Conservation (phyloP, 2,888 invertebrate genomes). For the Drosophila picticornis region DNA sequence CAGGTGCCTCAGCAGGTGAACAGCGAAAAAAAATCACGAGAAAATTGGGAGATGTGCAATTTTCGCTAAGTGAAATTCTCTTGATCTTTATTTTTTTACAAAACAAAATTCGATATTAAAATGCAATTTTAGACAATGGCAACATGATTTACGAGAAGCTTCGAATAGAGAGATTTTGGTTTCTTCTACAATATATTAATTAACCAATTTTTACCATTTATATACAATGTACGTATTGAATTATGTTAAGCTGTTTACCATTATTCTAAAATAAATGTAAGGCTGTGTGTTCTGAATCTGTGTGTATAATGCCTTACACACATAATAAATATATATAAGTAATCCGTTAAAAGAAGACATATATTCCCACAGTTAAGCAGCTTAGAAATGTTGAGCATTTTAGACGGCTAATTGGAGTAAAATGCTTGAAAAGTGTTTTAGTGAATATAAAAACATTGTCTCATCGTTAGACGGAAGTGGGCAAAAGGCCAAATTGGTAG, state of each 20-base stretch:
- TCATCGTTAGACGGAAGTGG: slow-evolving; percentile 33
- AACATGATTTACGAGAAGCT: neutral
- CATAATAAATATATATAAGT: neutral
- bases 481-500: slow-evolving; percentile 51
- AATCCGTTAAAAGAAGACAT: neutral
- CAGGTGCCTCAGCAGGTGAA: slow-evolving; percentile 26
- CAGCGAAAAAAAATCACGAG: slow-evolving; percentile 10
- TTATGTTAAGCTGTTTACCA: neutral
- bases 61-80: slow-evolving; percentile 17
- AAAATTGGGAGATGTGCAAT: slow-evolving; percentile 17
- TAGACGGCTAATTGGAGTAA: slow-evolving; percentile 12
- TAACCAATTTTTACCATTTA: neutral
- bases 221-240: neutral
- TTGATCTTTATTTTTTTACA: slow-evolving; percentile 5
- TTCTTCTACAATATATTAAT: neutral
- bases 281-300: neutral
- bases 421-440: neutral
- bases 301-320: neutral
- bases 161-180: no score
- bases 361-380: neutral
- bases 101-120: neutral
- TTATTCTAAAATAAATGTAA: neutral
- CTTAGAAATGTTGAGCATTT: neutral
- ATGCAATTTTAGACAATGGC: neutral
- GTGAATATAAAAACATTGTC: slow-evolving; percentile 15